Base-by-base conservation (phyloP, 2,888 invertebrate genomes). In the Chrysina gloriosa region DNA sequence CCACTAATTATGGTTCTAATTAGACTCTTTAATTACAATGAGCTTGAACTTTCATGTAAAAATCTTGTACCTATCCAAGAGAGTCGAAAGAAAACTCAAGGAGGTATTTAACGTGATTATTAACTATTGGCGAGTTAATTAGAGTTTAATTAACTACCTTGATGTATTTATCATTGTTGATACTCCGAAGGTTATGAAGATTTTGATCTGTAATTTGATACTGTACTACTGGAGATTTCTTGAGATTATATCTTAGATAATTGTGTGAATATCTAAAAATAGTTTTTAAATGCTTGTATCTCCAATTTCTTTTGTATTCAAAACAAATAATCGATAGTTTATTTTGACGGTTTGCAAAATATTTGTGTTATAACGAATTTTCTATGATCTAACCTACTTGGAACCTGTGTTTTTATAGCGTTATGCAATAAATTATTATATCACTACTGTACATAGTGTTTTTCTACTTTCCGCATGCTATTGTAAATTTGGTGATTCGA, bases 121-220 rank as follows among this genome's bases (percentile, higher is more conserved):
- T 45, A 9, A 14, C 14, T 42, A 16, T 16, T 42, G n/a, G 2
- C 14, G 14, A n/a, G 36, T 11, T 14, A 42, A 42, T 42, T 42
- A 42, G 7, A 11, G 7, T 42, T 42, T 19, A 42, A 42, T 42
- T 42, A 42, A 16, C 3, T n/a, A 16, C 21, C 19, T 21, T 21
- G 21, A 45, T 45, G 45, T 45, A 45, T 45, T 45, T 45, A 45
- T 45, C 7, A 45, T 45, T 45, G 45, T 16, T 4, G 19, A 45
- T 45, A 9, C 45, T 45, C 21, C 2, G 19, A 21, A 21, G 45
- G 45, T 45, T 45, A 16, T n/a, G 19, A 7, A 45, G 5, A 21
- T 45, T 16, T 45, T 45, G 19, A 9, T 31, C n/a, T 4, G 31
- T 31, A 31, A 42, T n/a, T n/a, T n/a, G n/a, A n/a, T n/a, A n/a